These are phyloP conservation scores for Capreolus pygargus DNA, from an alignment of 2,113 vertebrate species.

Conservation along the genomic window DNA sequence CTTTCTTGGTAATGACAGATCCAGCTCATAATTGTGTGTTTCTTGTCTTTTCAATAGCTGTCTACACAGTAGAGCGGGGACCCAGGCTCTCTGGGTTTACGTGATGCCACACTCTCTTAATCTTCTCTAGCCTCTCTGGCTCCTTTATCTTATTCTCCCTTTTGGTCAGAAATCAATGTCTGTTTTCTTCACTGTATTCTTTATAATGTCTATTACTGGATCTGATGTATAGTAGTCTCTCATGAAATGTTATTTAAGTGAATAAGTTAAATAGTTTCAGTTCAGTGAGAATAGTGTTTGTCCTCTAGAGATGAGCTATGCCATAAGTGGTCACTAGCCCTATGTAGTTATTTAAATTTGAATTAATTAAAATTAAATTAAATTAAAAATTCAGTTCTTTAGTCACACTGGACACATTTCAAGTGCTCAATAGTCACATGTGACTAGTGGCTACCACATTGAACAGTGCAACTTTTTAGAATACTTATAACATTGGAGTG, in stretches of 20 bases:
- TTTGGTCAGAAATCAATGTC: background rate
- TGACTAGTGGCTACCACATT: background rate
- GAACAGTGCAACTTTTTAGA: background rate
- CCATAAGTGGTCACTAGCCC: background rate
- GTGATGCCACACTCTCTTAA: background rate
- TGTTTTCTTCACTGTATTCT: background rate
- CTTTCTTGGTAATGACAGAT: background rate
- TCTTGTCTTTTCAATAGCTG: background rate
- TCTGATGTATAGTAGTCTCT: background rate
- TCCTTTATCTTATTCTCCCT: background rate
- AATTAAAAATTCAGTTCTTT: background rate
- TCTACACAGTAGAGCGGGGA: background rate
- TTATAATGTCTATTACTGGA: background rate
- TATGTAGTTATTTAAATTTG: background rate
- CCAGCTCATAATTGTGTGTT: background rate
- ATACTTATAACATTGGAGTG: background rate
- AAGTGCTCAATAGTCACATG: background rate
- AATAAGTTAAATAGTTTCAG: background rate
- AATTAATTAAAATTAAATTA: conserved; percentile 12
- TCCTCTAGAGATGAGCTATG: background rate
- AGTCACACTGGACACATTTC: background rate
- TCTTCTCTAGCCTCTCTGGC: background rate
- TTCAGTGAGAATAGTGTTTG: background rate
- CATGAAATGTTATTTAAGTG: background rate
- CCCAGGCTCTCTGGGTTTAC: background rate